These are phyloP conservation scores for Periplaneta americana DNA, from an alignment of 1,140 invertebrate genomes.

Conservation along the genomic window DNA sequence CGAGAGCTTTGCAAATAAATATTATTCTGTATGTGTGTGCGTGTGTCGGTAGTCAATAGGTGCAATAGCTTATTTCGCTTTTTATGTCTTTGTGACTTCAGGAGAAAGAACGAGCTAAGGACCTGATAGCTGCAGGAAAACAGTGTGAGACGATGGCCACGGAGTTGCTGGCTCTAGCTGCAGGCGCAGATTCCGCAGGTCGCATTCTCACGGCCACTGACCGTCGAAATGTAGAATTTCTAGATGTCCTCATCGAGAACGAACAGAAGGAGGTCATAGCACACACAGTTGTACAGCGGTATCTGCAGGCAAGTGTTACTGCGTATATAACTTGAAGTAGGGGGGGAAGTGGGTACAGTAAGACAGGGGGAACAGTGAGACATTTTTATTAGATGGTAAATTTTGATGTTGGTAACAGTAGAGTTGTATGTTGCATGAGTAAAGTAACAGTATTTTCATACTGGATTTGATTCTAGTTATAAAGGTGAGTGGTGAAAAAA, in stretches of 20 bases:
- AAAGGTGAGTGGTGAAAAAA: no score
- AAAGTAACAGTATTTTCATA: no score
- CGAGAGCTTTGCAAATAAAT: no score
- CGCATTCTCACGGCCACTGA: conserved; percentile 88
- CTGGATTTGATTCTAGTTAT: no score
- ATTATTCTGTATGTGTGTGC: no score
- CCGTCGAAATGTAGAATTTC: conserved; percentile 85
- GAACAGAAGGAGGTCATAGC: conserved; percentile 97
- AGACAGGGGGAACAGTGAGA: no score
- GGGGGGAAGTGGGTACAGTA: no score
- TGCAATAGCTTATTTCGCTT: no score
- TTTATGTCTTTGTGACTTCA: conserved; percentile 29
- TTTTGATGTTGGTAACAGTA: no score
- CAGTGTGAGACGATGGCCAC: conserved; percentile 97
- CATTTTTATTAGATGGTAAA: no score
- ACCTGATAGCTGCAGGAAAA: conserved; percentile 88
- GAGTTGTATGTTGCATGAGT: no score
- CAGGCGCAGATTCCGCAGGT: conserved; percentile 88
- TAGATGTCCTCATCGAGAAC: conserved; percentile 97
- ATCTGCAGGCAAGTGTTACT: conserved; percentile 63
- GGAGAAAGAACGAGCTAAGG: conserved; percentile 97
- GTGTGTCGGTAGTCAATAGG: no score
- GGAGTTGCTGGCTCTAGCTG: conserved; percentile 88
- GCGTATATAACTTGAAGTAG: background rate
- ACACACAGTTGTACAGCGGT: conserved; percentile 82